Evolutionary conservation across 2,888 invertebrate genomes (phyloP).

Genomic region (Aphelenchoides bicaudatus): DNA sequence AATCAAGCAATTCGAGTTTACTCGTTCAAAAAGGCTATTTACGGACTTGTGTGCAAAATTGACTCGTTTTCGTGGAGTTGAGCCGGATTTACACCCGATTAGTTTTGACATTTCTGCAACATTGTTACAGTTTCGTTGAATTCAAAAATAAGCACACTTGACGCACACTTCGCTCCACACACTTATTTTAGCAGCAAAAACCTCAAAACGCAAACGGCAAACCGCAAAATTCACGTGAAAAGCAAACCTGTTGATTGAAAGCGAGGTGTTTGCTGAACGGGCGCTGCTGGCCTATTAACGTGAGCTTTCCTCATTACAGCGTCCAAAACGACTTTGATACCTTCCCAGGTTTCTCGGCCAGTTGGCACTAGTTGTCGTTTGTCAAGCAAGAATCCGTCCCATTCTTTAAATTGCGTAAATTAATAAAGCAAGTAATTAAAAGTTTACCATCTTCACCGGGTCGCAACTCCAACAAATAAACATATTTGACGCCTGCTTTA

Average conservation of each 20-base stretch:
- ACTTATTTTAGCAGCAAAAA: too few species aligned
- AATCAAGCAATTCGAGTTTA: too few species aligned
- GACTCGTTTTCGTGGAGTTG: too few species aligned
- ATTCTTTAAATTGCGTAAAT: constrained; percentile 37
- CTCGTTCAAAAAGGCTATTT: too few species aligned
- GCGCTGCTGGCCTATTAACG: too few species aligned
- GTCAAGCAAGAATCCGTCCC: constrained; percentile 60
- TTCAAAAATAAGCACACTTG: too few species aligned
- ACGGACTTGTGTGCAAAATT: too few species aligned
- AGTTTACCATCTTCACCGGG: constrained; percentile 56
- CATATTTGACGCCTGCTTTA: constrained; percentile 55
- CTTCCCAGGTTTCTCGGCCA: constrained; percentile 59
- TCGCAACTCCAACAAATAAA: constrained; percentile 58
- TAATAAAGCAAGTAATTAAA: neutral
- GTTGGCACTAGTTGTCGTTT: constrained; percentile 57
- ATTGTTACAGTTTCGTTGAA: too few species aligned
- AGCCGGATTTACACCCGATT: too few species aligned
- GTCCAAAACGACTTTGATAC: constrained; percentile 55
- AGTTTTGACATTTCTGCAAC: too few species aligned
- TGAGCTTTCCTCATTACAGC: constrained; percentile 37
- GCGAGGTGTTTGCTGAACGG: constrained; percentile 14
- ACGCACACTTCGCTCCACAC: too few species aligned
- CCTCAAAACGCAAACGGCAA: too few species aligned
- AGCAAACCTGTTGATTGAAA: neutral
- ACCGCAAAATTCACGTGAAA: neutral